These are phyloP conservation scores for Zosterops japonicus DNA, from an alignment of 2,113 vertebrate species.

Conservation along the genomic window DNA sequence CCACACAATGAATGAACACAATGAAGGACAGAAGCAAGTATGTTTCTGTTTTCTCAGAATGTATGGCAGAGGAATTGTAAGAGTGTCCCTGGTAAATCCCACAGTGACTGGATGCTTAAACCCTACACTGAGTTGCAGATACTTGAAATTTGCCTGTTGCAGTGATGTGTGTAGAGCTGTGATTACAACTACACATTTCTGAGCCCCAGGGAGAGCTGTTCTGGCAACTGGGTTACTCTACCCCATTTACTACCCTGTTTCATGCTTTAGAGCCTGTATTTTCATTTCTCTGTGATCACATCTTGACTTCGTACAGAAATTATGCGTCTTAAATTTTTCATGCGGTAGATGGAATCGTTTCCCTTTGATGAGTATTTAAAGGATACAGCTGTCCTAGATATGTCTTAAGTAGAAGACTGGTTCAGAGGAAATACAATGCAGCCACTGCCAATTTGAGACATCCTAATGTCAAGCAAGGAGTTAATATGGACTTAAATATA, in stretches of 20 bases:
- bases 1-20: neutral
- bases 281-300: neutral
- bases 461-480: slow-evolving; percentile 18
- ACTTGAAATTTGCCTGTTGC: neutral
- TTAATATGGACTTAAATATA: slow-evolving; percentile 58
- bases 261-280: neutral
- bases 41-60: neutral
- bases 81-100: neutral
- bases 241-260: neutral
- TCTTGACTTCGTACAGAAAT: neutral
- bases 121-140: neutral
- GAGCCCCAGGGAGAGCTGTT: neutral
- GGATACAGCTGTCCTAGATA: neutral
- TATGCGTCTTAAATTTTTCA: neutral
- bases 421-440: neutral
- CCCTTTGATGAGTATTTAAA: neutral
- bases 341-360: neutral
- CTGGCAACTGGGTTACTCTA: neutral
- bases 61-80: neutral
- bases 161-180: neutral
- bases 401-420: neutral
- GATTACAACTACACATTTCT: neutral
- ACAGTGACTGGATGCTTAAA: neutral
- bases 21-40: neutral
- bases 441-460: neutral